Percentiles rank a stretch among this genome's conserved stretches.
Evolutionary conservation across 1,140 invertebrate species (phyloP).

Genomic region (Vollenhovia emeryi): DNA sequence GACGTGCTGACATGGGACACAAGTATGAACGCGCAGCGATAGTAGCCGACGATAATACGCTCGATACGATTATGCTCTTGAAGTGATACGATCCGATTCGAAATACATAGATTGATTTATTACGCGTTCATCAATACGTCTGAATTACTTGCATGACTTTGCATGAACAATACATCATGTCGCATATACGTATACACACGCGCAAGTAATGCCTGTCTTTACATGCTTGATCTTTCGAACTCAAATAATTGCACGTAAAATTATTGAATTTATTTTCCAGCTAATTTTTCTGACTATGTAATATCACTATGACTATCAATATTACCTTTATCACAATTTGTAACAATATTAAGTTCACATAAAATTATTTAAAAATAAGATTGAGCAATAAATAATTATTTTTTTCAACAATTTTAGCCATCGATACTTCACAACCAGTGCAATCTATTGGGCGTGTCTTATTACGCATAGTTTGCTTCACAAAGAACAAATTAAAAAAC

Average conservation of each 20-base stretch:
- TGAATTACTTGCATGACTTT: constrained; percentile 42
- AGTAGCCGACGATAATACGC: constrained; percentile 32
- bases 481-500: background rate
- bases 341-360: background rate
- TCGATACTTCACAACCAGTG: background rate
- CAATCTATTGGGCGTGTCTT: background rate
- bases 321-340: background rate
- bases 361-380: background rate
- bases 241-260: background rate
- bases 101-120: constrained; percentile 56
- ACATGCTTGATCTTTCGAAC: background rate
- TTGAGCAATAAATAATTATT: background rate
- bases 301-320: background rate
- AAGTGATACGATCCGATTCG: constrained; percentile 49
- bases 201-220: background rate
- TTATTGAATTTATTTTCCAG: background rate
- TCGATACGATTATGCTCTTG: constrained; percentile 38
- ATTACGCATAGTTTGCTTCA: background rate
- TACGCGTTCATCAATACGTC: constrained; percentile 42
- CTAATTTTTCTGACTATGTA: background rate
- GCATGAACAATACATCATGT: constrained; percentile 9
- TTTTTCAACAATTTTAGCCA: background rate
- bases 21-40: background rate
- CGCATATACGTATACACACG: background rate
- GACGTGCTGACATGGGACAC: constrained; percentile 33